A percentile compares a stretch with the other conserved stretches of the same genome.
Conservation (phyloP, 2,797 vertebrate species). For the Anisognathus igniventris region DNA sequence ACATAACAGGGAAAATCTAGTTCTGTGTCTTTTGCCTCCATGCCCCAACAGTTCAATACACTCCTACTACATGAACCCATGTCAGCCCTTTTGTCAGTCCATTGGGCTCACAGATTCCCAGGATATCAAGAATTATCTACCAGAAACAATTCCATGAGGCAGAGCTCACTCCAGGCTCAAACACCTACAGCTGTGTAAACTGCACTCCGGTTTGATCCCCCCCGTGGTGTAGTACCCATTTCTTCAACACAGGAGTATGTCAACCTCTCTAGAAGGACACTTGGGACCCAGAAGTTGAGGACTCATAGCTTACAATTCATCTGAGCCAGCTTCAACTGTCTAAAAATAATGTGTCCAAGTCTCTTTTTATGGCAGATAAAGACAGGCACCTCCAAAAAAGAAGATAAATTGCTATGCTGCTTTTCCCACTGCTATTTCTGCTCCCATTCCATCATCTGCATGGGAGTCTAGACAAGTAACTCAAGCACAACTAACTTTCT, state of each 20-base stretch:
- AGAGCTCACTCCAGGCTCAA: background rate
- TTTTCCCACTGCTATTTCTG: background rate
- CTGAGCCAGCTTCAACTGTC: background rate
- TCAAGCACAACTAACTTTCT: background rate
- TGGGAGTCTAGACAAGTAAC: background rate
- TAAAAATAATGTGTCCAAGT: background rate
- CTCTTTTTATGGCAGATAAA: background rate
- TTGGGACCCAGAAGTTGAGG: background rate
- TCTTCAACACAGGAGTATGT: background rate
- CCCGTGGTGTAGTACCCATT: background rate
- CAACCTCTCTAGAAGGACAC: background rate
- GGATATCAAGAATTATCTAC: background rate
- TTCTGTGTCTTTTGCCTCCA: background rate
- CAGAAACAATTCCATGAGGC: background rate
- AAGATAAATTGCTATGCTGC: background rate
- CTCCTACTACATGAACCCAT: background rate
- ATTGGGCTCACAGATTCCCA: background rate
- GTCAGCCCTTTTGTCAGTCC: background rate
- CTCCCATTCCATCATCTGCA: background rate
- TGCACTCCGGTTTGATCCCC: background rate
- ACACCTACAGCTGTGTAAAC: background rate
- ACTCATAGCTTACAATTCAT: background rate
- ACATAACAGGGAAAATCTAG: background rate
- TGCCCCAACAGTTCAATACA: background rate
- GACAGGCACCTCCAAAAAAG: background rate